phyloP scores from a whole-genome alignment of 2,113 vertebrate genomes.

The Coreoperca whiteheadi region DNA sequence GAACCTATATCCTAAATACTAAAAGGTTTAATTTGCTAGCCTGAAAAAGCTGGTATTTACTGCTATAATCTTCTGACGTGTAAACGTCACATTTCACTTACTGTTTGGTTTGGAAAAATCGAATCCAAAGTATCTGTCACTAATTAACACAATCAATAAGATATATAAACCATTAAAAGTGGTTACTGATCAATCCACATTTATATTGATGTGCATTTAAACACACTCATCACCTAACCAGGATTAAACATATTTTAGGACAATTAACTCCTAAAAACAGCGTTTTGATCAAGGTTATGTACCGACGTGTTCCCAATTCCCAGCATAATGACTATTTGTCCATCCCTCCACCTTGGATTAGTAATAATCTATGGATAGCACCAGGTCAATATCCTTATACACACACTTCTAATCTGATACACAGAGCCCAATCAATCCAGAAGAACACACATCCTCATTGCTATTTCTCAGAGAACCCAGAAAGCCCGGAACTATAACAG shows the following conservation, averaged over 20 bases:
- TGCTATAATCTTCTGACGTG: neutral
- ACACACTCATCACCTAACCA: neutral
- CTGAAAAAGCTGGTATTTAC: neutral
- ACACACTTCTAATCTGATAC: constrained; percentile 63
- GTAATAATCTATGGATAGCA: constrained; percentile 73
- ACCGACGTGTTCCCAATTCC: constrained; percentile 3
- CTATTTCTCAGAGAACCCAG: neutral
- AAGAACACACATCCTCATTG: neutral
- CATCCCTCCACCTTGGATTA: constrained; percentile 68
- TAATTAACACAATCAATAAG: neutral
- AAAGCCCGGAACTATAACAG: neutral
- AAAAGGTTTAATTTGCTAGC: neutral
- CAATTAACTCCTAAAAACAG: neutral
- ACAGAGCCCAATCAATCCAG: constrained; percentile 40
- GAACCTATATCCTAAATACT: neutral
- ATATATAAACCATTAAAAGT: neutral
- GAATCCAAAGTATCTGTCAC: neutral
- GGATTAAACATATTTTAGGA: neutral
- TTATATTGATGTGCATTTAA: neutral
- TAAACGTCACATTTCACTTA: neutral
- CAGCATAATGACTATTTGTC: constrained; percentile 5
- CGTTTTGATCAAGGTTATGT: neutral
- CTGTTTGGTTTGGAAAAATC: neutral
- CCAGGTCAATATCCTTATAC: constrained; percentile 61
- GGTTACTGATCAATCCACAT: neutral